These are phyloP conservation scores for Tetheella fluctuosa DNA, from an alignment of 2,888 invertebrate species.

Conservation along the genomic window DNA sequence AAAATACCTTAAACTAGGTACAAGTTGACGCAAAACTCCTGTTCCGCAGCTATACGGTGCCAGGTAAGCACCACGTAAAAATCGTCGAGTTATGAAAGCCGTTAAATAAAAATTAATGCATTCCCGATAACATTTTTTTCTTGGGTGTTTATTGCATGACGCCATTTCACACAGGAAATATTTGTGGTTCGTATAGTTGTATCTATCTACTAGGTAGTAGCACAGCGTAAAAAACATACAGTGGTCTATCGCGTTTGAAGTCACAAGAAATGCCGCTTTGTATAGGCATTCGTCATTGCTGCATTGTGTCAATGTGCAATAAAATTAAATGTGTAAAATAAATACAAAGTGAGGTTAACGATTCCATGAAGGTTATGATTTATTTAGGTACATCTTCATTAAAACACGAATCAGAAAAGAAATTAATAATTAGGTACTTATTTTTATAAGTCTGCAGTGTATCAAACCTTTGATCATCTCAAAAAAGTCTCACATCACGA, in stretches of 20 bases:
- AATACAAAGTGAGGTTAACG: too few species aligned
- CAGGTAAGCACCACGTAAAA: conserved; percentile 12
- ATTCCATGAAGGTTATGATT: too few species aligned
- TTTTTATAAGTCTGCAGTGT: background rate
- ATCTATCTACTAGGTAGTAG: too few species aligned
- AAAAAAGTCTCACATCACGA: background rate
- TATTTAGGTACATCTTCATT: background rate
- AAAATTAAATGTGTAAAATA: too few species aligned
- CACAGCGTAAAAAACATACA: too few species aligned
- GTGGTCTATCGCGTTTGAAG: too few species aligned
- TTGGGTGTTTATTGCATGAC: background rate
- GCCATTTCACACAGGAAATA: background rate
- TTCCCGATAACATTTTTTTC: background rate
- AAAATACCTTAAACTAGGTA: conserved; percentile 20
- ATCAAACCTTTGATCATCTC: background rate
- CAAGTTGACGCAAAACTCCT: conserved; percentile 13
- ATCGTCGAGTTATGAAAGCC: background rate
- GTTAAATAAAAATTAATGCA: background rate
- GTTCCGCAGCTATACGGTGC: conserved; percentile 5
- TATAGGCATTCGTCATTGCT: too few species aligned
- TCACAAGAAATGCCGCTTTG: too few species aligned
- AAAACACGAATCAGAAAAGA: background rate
- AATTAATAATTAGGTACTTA: background rate
- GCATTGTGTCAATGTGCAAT: too few species aligned
- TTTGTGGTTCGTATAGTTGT: background rate